Base-by-base conservation (phyloP, 2,888 invertebrate species). In the Ectobius pallidus region DNA sequence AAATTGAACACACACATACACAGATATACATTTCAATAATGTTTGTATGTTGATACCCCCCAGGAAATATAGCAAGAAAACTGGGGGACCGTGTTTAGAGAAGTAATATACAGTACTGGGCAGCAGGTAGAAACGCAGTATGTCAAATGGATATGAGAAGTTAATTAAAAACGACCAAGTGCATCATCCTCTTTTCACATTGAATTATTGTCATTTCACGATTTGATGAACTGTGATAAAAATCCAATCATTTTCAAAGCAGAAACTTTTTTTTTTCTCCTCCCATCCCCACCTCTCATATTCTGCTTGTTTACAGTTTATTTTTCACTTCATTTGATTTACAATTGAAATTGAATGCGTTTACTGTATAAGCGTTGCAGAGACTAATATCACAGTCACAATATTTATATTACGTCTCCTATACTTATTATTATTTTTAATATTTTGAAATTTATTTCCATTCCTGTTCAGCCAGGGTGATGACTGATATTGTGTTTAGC, bases 161-260 rank as follows among this genome's bases (percentile, higher is more conserved):
- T 70, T 70, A 70, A 70, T 63, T 68, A 71, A 74, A 74, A 71
- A 71, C 49, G 42, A 62, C 71, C 69, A 61, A 67, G 71, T 69
- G 72, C 65, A 65, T 65, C 72, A 72, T 72, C 68, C 71, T 58
- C 67, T 72, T 74, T 71, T 71, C 71, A 65, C 65, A 75, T 73
- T 62, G 70, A 70, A 75, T 73, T 70, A 75, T 75, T 73, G 73
- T 74, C 75, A 75, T 74, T 74, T 74, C 61, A 70, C 73, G 69
- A 71, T 71, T 74, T 75, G 75, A 74, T 74, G 73, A 72, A 73
- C 74, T 69, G 73, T 75, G 74, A 72, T 74, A 75, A 75, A 75
- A 72, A 71, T 63, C 63, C 52, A 71, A 49, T 71, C 58, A 65
- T 71, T 63, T 65, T 46, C 65, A 65, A 32, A 71, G 49, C 62